phyloP scores from a whole-genome alignment of 64 coral and sea anemone genomes.

The Actinia equina region DNA sequence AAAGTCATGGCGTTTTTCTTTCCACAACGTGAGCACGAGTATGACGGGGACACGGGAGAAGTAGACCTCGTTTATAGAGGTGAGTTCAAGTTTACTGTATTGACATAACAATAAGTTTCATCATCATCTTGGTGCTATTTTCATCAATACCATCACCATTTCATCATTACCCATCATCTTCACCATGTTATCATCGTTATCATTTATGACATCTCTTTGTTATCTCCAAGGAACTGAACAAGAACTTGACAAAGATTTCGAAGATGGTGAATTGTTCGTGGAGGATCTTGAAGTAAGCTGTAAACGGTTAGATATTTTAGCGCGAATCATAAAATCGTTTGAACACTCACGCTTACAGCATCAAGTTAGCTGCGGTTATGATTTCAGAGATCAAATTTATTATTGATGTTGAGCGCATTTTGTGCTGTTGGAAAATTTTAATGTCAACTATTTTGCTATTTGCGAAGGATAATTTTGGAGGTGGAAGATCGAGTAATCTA shows the following conservation, averaged over 20 bases:
- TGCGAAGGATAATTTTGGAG: constrained; percentile 21
- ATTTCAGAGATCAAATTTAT: too few species aligned
- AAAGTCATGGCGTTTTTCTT: constrained; percentile 98
- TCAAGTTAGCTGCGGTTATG: too few species aligned
- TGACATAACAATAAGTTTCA: too few species aligned
- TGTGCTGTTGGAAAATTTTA: too few species aligned
- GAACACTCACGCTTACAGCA: too few species aligned
- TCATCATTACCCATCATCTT: background rate
- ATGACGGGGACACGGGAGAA: constrained; percentile 56
- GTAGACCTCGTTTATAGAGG: constrained; percentile 81
- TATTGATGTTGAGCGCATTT: too few species aligned
- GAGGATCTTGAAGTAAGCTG: constrained; percentile 63
- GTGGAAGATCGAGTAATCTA: constrained; percentile 46
- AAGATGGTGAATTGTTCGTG: constrained; percentile 51
- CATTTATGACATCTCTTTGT: background rate
- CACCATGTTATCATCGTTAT: background rate
- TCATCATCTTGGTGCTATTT: too few species aligned
- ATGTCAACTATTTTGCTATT: background rate
- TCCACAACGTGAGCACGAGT: constrained; percentile 85
- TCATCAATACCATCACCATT: background rate
- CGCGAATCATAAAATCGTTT: background rate
- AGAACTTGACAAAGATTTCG: constrained; percentile 51
- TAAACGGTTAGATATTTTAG: background rate
- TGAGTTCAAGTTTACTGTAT: background rate
- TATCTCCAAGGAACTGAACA: background rate